phyloP scores from a whole-genome alignment of 2,888 invertebrate species.

The Harmothoe impar region DNA sequence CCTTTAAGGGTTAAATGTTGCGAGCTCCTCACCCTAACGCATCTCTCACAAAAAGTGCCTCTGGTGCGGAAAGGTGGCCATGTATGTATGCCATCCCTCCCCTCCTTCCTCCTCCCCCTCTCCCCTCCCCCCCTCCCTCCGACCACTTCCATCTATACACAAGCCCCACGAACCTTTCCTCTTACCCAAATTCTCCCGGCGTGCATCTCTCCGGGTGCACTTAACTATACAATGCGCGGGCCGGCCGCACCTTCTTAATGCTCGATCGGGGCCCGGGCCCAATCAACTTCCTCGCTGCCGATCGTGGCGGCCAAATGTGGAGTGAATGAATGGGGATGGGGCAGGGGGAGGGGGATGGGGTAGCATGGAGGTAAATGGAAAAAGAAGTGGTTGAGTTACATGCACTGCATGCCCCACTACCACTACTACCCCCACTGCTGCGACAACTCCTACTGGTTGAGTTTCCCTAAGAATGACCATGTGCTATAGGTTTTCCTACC shows the following conservation, averaged over 20 bases:
- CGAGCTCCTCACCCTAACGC: background rate
- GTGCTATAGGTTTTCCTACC: too few species aligned
- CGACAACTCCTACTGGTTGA: background rate
- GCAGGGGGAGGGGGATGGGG: background rate
- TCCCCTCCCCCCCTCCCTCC: background rate
- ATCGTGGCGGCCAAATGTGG: background rate
- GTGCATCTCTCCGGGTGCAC: background rate
- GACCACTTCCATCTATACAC: background rate
- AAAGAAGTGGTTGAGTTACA: background rate
- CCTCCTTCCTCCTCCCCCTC: background rate
- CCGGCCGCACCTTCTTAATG: background rate
- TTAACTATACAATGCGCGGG: conserved; percentile 3
- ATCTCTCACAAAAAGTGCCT: background rate
- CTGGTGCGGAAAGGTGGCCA: background rate
- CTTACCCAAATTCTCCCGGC: background rate
- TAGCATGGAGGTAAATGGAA: background rate
- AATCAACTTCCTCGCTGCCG: background rate
- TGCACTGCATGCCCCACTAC: background rate
- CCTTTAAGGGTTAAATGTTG: too few species aligned
- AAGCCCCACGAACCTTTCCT: background rate
- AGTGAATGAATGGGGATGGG: background rate
- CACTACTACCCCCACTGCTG: background rate
- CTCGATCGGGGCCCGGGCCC: conserved; percentile 41
- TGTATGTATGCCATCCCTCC: background rate
- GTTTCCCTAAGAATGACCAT: too few species aligned